phyloP scores from a whole-genome alignment of 2,888 invertebrate genomes.

The Spodoptera picta region DNA sequence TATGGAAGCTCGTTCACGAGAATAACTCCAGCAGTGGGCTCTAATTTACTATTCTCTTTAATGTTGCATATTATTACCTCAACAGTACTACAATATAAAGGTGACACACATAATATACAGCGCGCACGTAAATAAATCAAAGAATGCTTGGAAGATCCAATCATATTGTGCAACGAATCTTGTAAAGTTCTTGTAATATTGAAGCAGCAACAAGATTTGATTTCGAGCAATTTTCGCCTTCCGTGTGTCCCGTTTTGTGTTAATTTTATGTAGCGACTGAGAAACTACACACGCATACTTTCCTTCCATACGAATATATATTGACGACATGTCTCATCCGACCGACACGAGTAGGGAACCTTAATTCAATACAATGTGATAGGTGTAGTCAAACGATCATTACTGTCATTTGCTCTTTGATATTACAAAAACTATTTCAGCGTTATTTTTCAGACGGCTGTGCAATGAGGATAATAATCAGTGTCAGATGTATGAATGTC shows the following conservation, averaged over 20 bases:
- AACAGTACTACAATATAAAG: constrained; percentile 82
- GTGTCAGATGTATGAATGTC: constrained; percentile 87
- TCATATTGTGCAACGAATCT: constrained; percentile 89
- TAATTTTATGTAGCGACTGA: constrained; percentile 78
- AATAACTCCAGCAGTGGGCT: constrained; percentile 74
- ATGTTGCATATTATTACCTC: constrained; percentile 58
- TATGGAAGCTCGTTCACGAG: constrained; percentile 80
- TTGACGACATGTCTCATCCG: constrained; percentile 36
- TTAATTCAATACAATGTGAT: constrained; percentile 62
- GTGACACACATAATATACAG: constrained; percentile 81
- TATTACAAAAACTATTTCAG: constrained; percentile 87
- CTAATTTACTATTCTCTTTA: constrained; percentile 69
- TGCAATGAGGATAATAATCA: constrained; percentile 84
- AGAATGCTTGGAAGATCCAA: constrained; percentile 88
- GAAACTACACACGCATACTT: constrained; percentile 84
- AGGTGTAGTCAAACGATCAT: constrained; percentile 41
- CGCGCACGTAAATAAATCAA: constrained; percentile 78
- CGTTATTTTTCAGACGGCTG: constrained; percentile 86
- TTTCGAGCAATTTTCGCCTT: constrained; percentile 83
- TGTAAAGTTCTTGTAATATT: constrained; percentile 89
- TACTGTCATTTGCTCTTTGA: constrained; percentile 80
- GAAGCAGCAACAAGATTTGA: constrained; percentile 86
- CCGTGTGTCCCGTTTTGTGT: constrained; percentile 85
- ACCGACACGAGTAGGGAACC: constrained; percentile 48
- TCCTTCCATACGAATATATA: constrained; percentile 41